Evolutionary conservation across 2,113 vertebrate species (phyloP).

Genomic region (Cebus imitator): DNA sequence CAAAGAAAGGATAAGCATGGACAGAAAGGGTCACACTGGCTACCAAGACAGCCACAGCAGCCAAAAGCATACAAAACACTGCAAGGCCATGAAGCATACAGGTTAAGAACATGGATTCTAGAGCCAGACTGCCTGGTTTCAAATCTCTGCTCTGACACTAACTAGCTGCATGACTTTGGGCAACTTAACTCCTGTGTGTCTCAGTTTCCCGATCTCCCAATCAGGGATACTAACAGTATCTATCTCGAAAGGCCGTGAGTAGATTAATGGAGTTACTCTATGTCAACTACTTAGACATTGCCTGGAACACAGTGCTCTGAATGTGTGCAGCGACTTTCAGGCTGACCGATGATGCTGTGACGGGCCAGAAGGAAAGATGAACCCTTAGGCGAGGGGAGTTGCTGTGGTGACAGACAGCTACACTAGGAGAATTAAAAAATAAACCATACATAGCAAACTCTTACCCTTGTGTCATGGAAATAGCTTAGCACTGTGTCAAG

Average conservation of each 20-base stretch:
- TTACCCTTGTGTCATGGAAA: neutral
- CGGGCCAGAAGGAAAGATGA: neutral
- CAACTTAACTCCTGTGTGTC: neutral
- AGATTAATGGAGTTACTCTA: neutral
- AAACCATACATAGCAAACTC: neutral
- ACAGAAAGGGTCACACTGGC: neutral
- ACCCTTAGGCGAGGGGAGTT: neutral
- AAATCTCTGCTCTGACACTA: neutral
- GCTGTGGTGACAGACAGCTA: neutral
- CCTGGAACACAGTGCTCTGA: neutral
- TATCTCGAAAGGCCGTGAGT: neutral
- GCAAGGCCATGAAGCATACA: neutral
- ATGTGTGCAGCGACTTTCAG: neutral
- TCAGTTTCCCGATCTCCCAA: neutral
- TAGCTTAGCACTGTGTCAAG: neutral
- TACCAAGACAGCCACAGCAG: neutral
- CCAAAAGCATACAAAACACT: neutral
- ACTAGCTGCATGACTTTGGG: neutral
- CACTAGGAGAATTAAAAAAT: neutral
- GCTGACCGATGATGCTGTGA: neutral
- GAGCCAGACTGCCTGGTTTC: neutral
- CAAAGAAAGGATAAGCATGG: neutral
- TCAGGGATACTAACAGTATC: neutral
- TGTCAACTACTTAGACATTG: neutral
- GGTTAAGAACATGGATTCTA: neutral